A percentile compares a stretch with the other conserved stretches of the same genome.
Conservation (phyloP, 2,888 invertebrate genomes). For the Frankliniella fusca region DNA sequence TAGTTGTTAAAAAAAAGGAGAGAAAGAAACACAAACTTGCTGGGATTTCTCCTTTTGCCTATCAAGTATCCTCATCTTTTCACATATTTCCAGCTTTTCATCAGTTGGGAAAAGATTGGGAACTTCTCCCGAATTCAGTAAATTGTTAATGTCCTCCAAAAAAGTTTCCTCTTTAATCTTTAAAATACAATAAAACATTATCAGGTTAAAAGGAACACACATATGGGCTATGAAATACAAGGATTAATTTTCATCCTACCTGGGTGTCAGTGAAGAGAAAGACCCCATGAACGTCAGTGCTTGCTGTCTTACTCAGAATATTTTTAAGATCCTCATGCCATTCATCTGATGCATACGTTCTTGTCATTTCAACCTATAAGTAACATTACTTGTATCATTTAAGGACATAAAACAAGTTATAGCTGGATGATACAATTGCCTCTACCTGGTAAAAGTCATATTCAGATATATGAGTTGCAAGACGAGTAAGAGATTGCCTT, state of each 20-base stretch:
- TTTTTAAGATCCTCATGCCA: constrained; percentile 90
- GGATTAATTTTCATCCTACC: constrained; percentile 51
- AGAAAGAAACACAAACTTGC: constrained; percentile 50
- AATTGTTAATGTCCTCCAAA: constrained; percentile 86
- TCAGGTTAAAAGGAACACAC: neutral
- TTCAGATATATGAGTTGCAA: constrained; percentile 90
- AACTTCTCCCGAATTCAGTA: constrained; percentile 89
- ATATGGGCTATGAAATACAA: neutral
- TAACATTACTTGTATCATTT: constrained; percentile 22
- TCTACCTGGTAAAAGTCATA: constrained; percentile 73
- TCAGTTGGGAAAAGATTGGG: constrained; percentile 83
- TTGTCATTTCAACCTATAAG: constrained; percentile 79
- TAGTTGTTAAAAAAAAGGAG: neutral
- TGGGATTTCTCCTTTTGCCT: constrained; percentile 78
- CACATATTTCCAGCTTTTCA: constrained; percentile 84
- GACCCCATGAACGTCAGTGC: constrained; percentile 79
- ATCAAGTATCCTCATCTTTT: constrained; percentile 85
- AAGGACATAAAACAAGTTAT: neutral
- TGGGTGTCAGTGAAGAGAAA: constrained; percentile 90
- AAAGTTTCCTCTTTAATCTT: constrained; percentile 90
- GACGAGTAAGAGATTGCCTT: constrained; percentile 80
- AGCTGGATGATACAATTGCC: neutral
- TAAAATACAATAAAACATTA: constrained; percentile 38
- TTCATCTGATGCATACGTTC: constrained; percentile 74
- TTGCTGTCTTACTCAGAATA: constrained; percentile 73